Conservation (phyloP, 1,140 invertebrate species). For the Bombus ignitus region DNA sequence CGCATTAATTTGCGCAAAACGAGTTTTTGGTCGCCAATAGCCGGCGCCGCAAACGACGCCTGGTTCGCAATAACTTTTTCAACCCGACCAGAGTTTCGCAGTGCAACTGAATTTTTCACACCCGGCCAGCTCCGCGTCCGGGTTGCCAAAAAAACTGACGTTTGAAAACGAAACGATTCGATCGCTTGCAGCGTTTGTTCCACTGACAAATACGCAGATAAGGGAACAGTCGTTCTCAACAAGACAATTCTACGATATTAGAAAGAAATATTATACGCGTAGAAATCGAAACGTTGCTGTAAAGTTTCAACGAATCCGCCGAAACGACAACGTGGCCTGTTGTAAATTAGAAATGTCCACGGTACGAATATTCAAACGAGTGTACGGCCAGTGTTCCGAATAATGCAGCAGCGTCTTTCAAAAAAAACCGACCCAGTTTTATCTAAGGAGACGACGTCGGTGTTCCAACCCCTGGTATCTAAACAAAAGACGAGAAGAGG, state of each 20-base stretch:
- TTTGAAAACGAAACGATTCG: slow-evolving; percentile 11
- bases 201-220: neutral
- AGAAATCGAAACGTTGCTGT: too few relatives aligned
- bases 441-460: neutral
- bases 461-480: neutral
- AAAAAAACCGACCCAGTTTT: slow-evolving; percentile 15
- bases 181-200: neutral
- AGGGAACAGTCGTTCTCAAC: neutral
- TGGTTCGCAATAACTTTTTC: neutral
- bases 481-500: neutral
- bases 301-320: neutral
- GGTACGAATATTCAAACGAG: slow-evolving; percentile 7
- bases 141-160: neutral
- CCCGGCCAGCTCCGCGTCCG: neutral
- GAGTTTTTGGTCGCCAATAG: neutral
- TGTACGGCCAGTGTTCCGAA: neutral
- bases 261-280: too few relatives aligned
- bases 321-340: neutral
- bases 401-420: neutral
- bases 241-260: neutral
- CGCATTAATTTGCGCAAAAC: neutral
- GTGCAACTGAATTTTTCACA: neutral
- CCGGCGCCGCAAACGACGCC: neutral
- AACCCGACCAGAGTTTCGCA: neutral
- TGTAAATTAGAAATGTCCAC: neutral